Conservation (phyloP, 2,797 vertebrate genomes). For the Merluccius polli region DNA sequence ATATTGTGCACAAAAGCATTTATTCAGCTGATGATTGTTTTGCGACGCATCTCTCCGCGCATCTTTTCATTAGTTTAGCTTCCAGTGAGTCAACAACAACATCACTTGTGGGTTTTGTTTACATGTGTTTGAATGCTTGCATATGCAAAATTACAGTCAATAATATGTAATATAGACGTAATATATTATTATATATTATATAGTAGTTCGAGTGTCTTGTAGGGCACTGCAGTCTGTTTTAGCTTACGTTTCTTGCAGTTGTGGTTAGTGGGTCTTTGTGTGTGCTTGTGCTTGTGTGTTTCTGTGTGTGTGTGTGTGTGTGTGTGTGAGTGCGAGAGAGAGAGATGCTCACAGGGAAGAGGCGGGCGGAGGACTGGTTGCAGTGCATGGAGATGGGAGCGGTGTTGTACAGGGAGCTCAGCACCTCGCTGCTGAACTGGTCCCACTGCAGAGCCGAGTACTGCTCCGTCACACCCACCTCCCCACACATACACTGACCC, state of each 20-base stretch:
- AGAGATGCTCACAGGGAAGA: conserved; percentile 78
- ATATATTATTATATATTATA: not conserved
- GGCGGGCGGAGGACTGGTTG: conserved; percentile 82
- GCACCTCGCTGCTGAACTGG: conserved; percentile 73
- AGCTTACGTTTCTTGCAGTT: not conserved
- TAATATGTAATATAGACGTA: not conserved
- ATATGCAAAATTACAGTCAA: too few relatives aligned
- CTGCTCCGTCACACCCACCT: conserved; percentile 75
- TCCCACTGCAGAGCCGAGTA: conserved; percentile 84
- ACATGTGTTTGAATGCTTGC: not conserved
- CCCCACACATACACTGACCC: conserved; percentile 78
- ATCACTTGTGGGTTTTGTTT: too few relatives aligned
- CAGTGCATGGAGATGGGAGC: conserved; percentile 92
- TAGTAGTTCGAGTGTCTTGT: not conserved
- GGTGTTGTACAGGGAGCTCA: conserved; percentile 81
- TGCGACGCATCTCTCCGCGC: too few relatives aligned
- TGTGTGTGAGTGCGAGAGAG: conserved; percentile 7
- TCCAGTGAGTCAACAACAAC: not conserved
- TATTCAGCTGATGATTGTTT: too few relatives aligned
- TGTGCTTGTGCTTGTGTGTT: too few relatives aligned
- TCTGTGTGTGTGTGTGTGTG: conserved; percentile 1
- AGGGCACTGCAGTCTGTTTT: not conserved
- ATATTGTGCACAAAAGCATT: too few relatives aligned
- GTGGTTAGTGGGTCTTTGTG: not conserved
- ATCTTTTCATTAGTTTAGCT: not conserved